Conservation (phyloP, 2,797 vertebrate genomes). For the Dendrocincla fuliginosa region DNA sequence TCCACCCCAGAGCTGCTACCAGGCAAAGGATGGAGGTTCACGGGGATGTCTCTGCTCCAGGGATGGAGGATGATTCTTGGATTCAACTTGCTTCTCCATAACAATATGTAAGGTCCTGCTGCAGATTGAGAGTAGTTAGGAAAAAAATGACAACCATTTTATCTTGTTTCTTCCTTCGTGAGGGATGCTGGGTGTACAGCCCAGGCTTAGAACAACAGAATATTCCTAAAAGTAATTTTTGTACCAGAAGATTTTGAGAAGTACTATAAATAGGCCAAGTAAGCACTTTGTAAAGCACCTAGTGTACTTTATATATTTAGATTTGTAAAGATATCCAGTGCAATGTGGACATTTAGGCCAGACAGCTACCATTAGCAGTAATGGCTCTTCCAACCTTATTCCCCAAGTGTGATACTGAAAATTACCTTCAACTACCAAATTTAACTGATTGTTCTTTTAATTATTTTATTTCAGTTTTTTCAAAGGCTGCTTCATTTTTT, state of each 20-base stretch:
- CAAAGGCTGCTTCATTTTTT: background rate
- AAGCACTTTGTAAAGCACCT: background rate
- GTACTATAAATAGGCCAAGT: background rate
- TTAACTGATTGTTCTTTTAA: background rate
- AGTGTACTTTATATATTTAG: background rate
- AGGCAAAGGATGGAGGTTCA: background rate
- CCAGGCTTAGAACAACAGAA: background rate
- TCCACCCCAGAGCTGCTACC: background rate
- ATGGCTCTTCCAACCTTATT: constrained; percentile 25
- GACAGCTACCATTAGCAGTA: constrained; percentile 34
- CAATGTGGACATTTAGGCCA: background rate
- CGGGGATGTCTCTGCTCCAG: background rate
- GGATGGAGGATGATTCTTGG: background rate
- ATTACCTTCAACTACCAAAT: background rate
- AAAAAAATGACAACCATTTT: background rate
- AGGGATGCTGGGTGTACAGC: background rate
- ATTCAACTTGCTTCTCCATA: background rate
- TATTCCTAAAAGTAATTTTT: background rate
- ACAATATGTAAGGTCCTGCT: background rate
- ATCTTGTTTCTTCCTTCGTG: background rate
- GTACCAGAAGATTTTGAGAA: background rate
- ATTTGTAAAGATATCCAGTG: constrained; percentile 5
- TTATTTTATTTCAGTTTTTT: background rate
- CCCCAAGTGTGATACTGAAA: constrained; percentile 2
- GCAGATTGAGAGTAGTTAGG: background rate